These are phyloP conservation scores for Nemotelus nigrinus DNA, from an alignment of 2,888 invertebrate genomes.

Conservation along the genomic window DNA sequence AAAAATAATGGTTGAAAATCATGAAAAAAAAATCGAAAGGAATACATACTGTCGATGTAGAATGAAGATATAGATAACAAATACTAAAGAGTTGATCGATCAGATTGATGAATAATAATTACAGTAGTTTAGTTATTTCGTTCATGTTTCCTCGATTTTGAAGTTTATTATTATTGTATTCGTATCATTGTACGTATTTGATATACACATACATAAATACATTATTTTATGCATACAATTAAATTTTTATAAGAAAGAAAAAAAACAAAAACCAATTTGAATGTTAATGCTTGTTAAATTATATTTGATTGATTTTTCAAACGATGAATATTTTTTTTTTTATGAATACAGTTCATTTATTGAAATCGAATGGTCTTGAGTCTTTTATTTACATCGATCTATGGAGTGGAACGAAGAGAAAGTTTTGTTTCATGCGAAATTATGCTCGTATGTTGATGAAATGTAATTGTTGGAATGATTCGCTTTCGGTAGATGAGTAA, in stretches of 20 bases:
- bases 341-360: conserved; percentile 29
- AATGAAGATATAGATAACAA: conserved; percentile 6
- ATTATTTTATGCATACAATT: conserved; percentile 20
- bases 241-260: neutral
- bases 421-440: too few species aligned
- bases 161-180: conserved; percentile 1
- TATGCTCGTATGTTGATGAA: too few species aligned
- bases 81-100: neutral
- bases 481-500: too few species aligned
- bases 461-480: too few species aligned
- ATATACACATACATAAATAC: neutral
- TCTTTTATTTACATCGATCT: neutral
- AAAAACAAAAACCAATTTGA: neutral
- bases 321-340: conserved; percentile 9
- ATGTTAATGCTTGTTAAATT: conserved; percentile 38
- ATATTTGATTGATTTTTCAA: conserved; percentile 25
- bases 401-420: neutral
- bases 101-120: neutral
- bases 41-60: conserved; percentile 27
- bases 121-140: conserved; percentile 13
- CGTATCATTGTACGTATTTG: neutral
- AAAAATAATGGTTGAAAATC: neutral
- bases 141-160: conserved; percentile 1
- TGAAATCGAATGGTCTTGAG: conserved; percentile 14
- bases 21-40: neutral